Evolutionary conservation across 1,140 invertebrate species (phyloP).

Genomic region (Coptotermes formosanus): DNA sequence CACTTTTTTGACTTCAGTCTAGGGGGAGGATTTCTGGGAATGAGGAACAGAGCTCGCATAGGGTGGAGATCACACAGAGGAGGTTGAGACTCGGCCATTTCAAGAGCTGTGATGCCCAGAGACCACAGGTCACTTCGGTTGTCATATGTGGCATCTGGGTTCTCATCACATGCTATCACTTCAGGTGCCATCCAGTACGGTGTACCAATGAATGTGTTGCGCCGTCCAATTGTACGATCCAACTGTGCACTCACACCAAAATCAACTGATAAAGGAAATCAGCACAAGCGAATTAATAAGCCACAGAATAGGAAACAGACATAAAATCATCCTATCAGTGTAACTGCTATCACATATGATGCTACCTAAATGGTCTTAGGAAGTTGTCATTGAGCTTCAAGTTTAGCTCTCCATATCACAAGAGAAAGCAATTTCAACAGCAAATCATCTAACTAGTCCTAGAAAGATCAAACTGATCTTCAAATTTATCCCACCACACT

Average conservation of each 20-base stretch:
- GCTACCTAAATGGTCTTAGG: too few species aligned
- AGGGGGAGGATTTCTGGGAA: slow-evolving; percentile 96
- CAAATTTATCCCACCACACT: too few species aligned
- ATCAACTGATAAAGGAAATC: slow-evolving; percentile 76
- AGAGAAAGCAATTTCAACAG: too few species aligned
- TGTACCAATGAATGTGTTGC: slow-evolving; percentile 99
- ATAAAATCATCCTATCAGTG: background rate
- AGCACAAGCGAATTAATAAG: background rate
- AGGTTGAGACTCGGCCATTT: slow-evolving; percentile 99
- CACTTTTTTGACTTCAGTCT: slow-evolving; percentile 98
- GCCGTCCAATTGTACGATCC: slow-evolving; percentile 95
- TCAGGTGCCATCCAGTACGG: slow-evolving; percentile 97
- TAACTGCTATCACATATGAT: background rate
- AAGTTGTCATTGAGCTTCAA: too few species aligned
- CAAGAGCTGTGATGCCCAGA: slow-evolving; percentile 95
- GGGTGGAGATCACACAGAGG: slow-evolving; percentile 98
- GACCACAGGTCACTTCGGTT: slow-evolving; percentile 99
- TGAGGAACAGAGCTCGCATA: slow-evolving; percentile 97
- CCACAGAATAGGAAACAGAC: background rate
- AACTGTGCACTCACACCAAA: slow-evolving; percentile 99
- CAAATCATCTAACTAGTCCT: too few species aligned
- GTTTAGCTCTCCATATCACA: too few species aligned
- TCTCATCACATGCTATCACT: slow-evolving; percentile 99
- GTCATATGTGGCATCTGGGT: slow-evolving; percentile 99
- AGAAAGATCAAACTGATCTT: too few species aligned